Evolutionary conservation across 2,797 vertebrate species (phyloP).

Genomic region (Scyliorhinus canicula): DNA sequence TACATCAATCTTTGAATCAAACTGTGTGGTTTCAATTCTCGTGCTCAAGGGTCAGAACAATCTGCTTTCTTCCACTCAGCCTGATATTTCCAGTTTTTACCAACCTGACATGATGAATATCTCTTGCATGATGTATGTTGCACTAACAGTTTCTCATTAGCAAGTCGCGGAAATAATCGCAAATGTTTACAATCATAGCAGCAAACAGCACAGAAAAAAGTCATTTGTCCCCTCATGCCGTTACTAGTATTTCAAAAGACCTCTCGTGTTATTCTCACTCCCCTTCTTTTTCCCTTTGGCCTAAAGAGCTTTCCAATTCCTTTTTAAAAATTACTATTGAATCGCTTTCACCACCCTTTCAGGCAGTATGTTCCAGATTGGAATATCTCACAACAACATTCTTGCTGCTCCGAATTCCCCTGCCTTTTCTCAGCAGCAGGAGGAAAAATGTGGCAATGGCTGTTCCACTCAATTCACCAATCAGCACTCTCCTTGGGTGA

Average conservation of each 20-base stretch:
- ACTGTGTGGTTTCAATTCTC: background rate
- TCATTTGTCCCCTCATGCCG: too few relatives aligned
- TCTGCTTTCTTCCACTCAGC: background rate
- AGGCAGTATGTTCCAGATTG: background rate
- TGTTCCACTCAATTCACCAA: background rate
- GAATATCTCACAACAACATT: background rate
- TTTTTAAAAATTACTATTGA: background rate
- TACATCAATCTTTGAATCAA: background rate
- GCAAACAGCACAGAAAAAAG: background rate
- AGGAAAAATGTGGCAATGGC: background rate
- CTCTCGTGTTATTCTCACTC: background rate
- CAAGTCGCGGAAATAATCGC: background rate
- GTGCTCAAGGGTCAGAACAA: background rate
- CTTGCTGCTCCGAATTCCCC: background rate
- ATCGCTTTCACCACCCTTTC: background rate
- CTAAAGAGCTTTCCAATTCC: background rate
- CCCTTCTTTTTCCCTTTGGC: background rate
- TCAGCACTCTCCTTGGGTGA: background rate
- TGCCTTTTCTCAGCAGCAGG: background rate
- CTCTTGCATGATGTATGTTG: background rate
- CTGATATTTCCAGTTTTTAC: background rate
- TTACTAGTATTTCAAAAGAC: too few relatives aligned
- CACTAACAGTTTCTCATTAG: background rate
- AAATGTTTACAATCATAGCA: background rate
- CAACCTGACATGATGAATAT: background rate